phyloP scores from a whole-genome alignment of 2,113 vertebrate species.

The Myodes glareolus region DNA sequence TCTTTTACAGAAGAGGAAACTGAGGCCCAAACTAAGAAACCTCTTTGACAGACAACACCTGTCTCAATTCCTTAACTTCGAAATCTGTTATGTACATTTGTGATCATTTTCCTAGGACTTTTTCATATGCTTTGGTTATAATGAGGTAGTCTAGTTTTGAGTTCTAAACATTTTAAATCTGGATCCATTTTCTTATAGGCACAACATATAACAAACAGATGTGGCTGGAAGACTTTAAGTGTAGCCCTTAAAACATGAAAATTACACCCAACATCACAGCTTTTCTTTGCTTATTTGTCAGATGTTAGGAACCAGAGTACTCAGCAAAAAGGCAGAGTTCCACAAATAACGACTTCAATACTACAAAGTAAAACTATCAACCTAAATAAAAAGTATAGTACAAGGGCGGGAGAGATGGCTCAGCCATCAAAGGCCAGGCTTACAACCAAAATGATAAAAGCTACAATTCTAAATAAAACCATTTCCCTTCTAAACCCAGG shows the following conservation, averaged over 20 bases:
- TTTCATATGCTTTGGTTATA: background rate
- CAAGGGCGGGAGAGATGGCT: background rate
- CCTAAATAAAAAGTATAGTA: background rate
- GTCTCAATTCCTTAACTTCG: background rate
- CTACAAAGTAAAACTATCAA: slow-evolving; percentile 14
- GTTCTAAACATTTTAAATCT: slow-evolving; percentile 51
- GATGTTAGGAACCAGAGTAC: background rate
- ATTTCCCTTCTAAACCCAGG: background rate
- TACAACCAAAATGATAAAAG: background rate
- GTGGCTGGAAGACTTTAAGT: slow-evolving; percentile 41
- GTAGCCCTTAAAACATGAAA: slow-evolving; percentile 51
- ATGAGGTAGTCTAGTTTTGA: slow-evolving; percentile 40
- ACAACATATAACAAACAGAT: slow-evolving; percentile 56
- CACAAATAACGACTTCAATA: slow-evolving; percentile 2
- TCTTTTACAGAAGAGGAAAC: background rate
- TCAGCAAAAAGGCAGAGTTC: background rate
- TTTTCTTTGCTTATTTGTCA: slow-evolving; percentile 36
- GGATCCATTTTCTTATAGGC: slow-evolving; percentile 41
- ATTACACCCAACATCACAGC: background rate
- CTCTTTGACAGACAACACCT: background rate
- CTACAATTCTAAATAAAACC: background rate
- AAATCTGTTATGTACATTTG: background rate
- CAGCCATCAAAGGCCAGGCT: background rate
- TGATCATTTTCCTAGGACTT: slow-evolving; percentile 33
- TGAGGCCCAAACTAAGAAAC: slow-evolving; percentile 10